Evolutionary conservation across 2,797 vertebrate genomes (phyloP), one percentile per base, ranked within the genome.

Genomic region (Meriones psammophilus): DNA sequence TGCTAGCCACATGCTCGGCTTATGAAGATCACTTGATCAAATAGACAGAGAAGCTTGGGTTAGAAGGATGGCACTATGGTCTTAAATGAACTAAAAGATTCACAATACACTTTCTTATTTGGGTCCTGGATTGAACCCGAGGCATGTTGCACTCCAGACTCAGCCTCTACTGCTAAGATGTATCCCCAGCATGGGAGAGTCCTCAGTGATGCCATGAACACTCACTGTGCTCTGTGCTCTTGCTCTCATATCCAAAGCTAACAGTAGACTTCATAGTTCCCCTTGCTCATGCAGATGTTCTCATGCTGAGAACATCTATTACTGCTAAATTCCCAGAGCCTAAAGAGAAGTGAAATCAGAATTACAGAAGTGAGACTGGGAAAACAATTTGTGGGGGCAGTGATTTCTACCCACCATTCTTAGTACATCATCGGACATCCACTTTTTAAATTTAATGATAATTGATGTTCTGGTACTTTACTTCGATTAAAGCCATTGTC

Each of bases 311-410:
- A 91, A 13, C 73, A 85, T 84, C 83, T 64, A 69, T 62, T 94
- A 77, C 77, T 97, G 92, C 93, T 94, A 97, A 91, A 94, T 96
- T 95, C 86, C 91, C 91, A 36, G 56, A 97, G 76, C 76, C 91
- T 92, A 96, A 85, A 95, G 71, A 92, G 30, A 94, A 96, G 91
- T 94, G 78, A 96, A 96, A 83, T 96, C 89, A 95, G 83, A 95
- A 94, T 90, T 95, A 58, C 64, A 89, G 28, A 95, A 97, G 91
- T 95, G 80, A 96, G 77, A 96, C 92, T 36, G 14, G 88, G 56
- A 91, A 80, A 96, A 89, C 64, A 83, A 60, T 88, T 84, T 83
- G 56, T 30, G n/a, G 33, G 78, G 73, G 77, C 33, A 58, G 54
- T 60, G n/a, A 17, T 79, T 73, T 36, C 5, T 4, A 39, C 42